Conservation (phyloP, 37 sponge, comb jelly and placozoan species). For the Hexactinellida sp. region DNA sequence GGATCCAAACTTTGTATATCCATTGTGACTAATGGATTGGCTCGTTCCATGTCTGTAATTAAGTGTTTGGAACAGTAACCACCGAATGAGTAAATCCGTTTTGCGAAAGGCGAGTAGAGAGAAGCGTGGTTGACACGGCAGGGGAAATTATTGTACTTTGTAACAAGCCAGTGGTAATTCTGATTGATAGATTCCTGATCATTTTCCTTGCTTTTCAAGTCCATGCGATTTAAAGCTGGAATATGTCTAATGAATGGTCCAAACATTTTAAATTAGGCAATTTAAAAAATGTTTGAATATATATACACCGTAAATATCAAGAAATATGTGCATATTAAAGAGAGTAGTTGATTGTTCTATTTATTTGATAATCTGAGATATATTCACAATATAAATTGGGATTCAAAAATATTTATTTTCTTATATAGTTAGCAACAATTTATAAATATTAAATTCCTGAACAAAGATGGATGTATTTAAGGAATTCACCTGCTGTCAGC, state of each 20-base stretch:
- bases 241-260: background rate
- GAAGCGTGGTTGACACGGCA: constrained; percentile 1
- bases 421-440: too few species aligned
- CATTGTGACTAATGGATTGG: background rate
- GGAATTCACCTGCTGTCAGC: too few species aligned
- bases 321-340: background rate
- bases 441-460: too few species aligned
- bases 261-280: background rate
- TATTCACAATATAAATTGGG: too few species aligned
- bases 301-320: background rate
- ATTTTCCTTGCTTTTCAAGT: background rate
- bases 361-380: too few species aligned
- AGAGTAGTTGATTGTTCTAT: background rate
- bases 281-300: background rate
- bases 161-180: background rate
- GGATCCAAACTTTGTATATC: constrained; percentile 8
- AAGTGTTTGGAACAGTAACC: background rate
- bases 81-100: background rate
- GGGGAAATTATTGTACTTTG: background rate
- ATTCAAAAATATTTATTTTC: too few species aligned
- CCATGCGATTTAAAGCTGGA: background rate
- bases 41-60: background rate
- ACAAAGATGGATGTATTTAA: too few species aligned
- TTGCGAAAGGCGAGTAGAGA: background rate
- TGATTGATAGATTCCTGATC: background rate